These are phyloP conservation scores for Apis cerana DNA, from an alignment of 1,140 invertebrate genomes.

Conservation along the genomic window DNA sequence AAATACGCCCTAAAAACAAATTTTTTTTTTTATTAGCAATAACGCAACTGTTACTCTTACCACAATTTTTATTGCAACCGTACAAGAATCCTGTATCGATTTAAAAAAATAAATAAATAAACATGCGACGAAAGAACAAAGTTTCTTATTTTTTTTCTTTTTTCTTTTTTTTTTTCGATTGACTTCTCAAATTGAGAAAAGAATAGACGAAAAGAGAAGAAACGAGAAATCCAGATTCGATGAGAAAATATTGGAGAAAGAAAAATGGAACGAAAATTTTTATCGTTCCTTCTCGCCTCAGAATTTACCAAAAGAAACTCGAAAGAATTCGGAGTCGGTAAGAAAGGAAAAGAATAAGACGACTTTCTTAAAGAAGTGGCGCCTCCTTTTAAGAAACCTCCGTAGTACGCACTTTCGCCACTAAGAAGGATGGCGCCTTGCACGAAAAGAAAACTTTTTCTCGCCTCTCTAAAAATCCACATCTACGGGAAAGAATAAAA, in stretches of 20 bases:
- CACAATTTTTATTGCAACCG: not conserved
- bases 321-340: conserved; percentile 73
- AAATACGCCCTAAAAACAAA: not conserved
- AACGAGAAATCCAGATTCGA: no score
- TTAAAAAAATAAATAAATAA: not conserved
- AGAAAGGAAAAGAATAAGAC: conserved; percentile 78
- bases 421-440: conserved; percentile 71
- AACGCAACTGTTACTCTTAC: not conserved
- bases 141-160: no score
- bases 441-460: conserved; percentile 35
- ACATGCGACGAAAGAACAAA: no score
- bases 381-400: conserved; percentile 75
- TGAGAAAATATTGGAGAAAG: not conserved
- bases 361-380: conserved; percentile 78
- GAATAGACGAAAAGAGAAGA: not conserved
- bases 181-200: no score
- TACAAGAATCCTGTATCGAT: not conserved
- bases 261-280: not conserved
- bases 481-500: not conserved
- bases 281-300: not conserved
- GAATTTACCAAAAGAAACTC: not conserved
- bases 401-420: conserved; percentile 60
- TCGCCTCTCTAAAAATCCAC: not conserved
- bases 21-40: no score
- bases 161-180: no score